A percentile compares a stretch with the other conserved stretches of the same genome.
Evolutionary conservation across 2,113 vertebrate genomes (phyloP).

Genomic region (Cisticola juncidis): DNA sequence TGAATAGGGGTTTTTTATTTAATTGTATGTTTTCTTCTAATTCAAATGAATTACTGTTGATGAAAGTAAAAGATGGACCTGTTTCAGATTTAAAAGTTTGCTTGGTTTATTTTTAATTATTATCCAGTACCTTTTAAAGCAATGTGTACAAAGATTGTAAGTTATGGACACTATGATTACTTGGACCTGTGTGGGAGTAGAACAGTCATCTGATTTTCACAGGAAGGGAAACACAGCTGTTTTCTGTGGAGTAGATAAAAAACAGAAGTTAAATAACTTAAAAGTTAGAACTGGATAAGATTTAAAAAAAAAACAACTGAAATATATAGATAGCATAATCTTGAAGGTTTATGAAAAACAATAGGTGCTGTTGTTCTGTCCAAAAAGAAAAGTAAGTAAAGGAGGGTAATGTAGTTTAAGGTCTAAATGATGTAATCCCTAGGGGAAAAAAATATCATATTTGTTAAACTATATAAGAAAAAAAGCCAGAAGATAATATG

Average conservation of each 20-base stretch:
- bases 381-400: background rate
- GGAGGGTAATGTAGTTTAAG: conserved; percentile 47
- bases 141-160: background rate
- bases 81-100: background rate
- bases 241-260: background rate
- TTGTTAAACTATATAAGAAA: conserved; percentile 75
- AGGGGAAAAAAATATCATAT: conserved; percentile 59
- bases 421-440: conserved; percentile 77
- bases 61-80: background rate
- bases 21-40: background rate
- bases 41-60: background rate
- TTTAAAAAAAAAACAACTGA: background rate
- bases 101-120: background rate
- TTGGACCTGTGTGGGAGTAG: background rate
- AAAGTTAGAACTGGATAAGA: conserved; percentile 1
- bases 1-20: background rate
- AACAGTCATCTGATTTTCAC: background rate
- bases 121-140: background rate
- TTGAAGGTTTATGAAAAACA: conserved; percentile 16
- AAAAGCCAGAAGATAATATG: conserved; percentile 77
- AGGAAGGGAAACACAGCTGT: background rate
- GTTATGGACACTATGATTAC: background rate
- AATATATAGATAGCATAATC: conserved; percentile 13
- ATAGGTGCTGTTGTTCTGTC: conserved; percentile 32
- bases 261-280: conserved; percentile 2